phyloP scores from a whole-genome alignment of 92 coral and sea anemone species.

The Pocillopora meandrina region DNA sequence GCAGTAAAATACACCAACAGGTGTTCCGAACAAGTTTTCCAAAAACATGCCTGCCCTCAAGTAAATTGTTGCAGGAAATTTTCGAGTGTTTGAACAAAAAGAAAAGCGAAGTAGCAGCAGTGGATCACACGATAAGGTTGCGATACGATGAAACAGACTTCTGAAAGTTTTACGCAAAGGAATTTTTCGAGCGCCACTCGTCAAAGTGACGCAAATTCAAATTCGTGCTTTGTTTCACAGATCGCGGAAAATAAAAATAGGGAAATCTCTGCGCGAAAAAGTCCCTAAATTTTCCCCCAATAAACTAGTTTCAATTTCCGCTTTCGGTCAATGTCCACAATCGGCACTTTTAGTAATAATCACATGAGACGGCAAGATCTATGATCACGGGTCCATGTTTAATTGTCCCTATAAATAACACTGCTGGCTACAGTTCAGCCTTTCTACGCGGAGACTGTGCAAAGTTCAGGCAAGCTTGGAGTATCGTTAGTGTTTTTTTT shows the following conservation, averaged over 20 bases:
- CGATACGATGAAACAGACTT: not conserved
- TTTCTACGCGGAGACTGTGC: not conserved
- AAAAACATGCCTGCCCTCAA: not conserved
- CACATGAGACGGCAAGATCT: not conserved
- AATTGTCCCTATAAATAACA: not conserved
- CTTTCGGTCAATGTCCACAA: not conserved
- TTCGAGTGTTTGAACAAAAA: not conserved
- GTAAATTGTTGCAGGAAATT: too few relatives aligned
- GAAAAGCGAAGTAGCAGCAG: not conserved
- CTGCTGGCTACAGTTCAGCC: slow-evolving; percentile 39
- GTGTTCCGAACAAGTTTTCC: slow-evolving; percentile 32
- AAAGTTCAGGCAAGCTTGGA: not conserved
- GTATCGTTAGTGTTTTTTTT: not conserved
- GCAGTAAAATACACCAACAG: slow-evolving; percentile 25
- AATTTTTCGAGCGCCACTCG: not conserved
- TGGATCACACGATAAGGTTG: not conserved
- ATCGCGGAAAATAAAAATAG: too few relatives aligned
- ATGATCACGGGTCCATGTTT: slow-evolving; percentile 1
- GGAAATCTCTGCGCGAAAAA: not conserved
- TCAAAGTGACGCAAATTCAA: not conserved
- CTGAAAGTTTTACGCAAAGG: not conserved
- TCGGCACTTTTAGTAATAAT: slow-evolving; percentile 11
- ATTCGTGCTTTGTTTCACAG: too few relatives aligned
- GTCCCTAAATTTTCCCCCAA: not conserved
- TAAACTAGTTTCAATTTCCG: not conserved